These are phyloP conservation scores for Galbula dea DNA, from an alignment of 2,113 vertebrate species.

Conservation along the genomic window DNA sequence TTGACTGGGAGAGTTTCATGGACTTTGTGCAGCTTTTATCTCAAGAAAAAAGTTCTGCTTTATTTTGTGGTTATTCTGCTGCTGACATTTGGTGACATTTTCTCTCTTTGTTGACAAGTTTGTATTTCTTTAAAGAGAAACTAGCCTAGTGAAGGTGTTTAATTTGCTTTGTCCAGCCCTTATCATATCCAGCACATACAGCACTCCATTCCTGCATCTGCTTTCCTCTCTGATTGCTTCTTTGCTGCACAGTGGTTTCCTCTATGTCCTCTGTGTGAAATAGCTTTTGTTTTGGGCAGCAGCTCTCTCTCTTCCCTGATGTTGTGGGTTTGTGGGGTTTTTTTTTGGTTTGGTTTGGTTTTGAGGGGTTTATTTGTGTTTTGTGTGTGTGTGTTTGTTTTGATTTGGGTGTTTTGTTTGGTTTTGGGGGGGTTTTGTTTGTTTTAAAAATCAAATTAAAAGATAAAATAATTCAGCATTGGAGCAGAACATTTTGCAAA, in stretches of 20 bases:
- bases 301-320: neutral
- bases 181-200: neutral
- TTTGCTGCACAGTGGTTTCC: slow-evolving; percentile 19
- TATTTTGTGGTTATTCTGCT: slow-evolving; percentile 22
- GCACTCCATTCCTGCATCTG: neutral
- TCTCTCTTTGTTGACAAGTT: slow-evolving; percentile 44
- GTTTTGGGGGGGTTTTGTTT: no score
- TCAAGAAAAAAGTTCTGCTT: slow-evolving; percentile 38
- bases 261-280: neutral
- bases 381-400: no score
- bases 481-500: neutral
- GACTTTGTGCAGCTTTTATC: slow-evolving; percentile 43
- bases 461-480: neutral
- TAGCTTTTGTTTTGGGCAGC: neutral
- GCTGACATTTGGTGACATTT: slow-evolving; percentile 73
- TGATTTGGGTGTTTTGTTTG: no score
- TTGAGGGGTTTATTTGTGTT: no score
- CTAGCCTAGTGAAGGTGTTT: neutral
- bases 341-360: no score
- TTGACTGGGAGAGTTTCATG: slow-evolving; percentile 34
- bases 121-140: neutral
- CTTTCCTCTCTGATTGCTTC: neutral
- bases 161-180: slow-evolving; percentile 48
- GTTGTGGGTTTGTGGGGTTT: neutral
- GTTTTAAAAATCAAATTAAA: no score